Evolutionary conservation across 2,113 vertebrate genomes (phyloP).

Genomic region (Barbus barbus): DNA sequence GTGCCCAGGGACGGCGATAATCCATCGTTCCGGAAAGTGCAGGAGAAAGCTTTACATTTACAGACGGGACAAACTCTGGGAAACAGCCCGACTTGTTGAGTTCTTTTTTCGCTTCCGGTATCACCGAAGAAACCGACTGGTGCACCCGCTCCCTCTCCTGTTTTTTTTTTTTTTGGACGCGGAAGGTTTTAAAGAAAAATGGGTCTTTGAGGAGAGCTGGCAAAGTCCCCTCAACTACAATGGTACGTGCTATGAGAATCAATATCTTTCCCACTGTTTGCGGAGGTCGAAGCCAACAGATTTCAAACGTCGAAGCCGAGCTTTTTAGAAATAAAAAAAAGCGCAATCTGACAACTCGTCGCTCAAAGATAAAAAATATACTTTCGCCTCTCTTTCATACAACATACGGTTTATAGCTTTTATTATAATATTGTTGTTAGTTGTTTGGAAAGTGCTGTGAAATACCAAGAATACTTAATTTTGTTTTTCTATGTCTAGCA

Average conservation of each 20-base stretch:
- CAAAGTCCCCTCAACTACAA: constrained; percentile 80
- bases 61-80: constrained; percentile 59
- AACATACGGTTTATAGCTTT: neutral
- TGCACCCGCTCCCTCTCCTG: constrained; percentile 68
- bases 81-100: constrained; percentile 64
- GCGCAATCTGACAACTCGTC: neutral
- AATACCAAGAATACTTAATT: neutral
- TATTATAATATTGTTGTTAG: neutral
- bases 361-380: neutral
- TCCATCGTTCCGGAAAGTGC: constrained; percentile 10
- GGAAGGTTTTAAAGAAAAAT: constrained; percentile 80
- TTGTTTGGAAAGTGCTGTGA: neutral
- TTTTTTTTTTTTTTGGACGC: constrained; percentile 65
- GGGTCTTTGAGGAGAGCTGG: constrained; percentile 81
- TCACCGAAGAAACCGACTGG: constrained; percentile 74
- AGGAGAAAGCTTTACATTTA: constrained; percentile 14
- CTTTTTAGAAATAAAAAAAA: neutral
- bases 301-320: neutral
- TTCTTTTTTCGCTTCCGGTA: constrained; percentile 77
- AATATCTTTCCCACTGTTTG: constrained; percentile 67
- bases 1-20: neutral
- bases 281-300: constrained; percentile 9
- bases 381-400: neutral
- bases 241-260: constrained; percentile 82
- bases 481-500: neutral